A percentile compares a stretch with the other conserved stretches of the same genome.
Evolutionary conservation across 2,113 vertebrate species (phyloP).

Genomic region (Protomyctophum bolini): DNA sequence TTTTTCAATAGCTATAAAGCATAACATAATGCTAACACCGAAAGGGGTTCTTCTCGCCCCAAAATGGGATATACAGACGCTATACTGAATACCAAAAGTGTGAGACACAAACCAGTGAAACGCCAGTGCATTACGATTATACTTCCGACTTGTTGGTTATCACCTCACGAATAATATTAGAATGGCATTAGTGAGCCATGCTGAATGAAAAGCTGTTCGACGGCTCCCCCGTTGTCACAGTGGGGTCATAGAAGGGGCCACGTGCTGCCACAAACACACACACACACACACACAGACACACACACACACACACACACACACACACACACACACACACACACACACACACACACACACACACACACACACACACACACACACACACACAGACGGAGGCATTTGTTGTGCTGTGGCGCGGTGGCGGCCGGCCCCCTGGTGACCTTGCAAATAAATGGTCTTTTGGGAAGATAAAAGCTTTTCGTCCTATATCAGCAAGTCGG

Average conservation of each 20-base stretch:
- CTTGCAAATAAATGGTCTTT: neutral
- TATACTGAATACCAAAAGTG: too few relatives aligned
- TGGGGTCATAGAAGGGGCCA: neutral
- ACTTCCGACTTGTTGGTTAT: neutral
- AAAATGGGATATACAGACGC: constrained; percentile 4
- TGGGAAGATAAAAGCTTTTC: neutral
- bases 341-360: neutral
- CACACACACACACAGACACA: neutral
- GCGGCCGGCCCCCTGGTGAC: constrained; percentile 1
- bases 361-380: neutral
- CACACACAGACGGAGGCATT: neutral
- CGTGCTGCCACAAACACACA: neutral
- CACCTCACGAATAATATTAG: constrained; percentile 8
- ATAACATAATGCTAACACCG: too few relatives aligned
- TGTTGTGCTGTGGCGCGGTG: neutral
- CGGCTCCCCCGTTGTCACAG: neutral
- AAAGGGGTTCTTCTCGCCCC: too few relatives aligned
- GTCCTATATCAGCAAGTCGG: neutral
- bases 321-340: neutral
- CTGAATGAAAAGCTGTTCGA: neutral
- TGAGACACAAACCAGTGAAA: too few relatives aligned
- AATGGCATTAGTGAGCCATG: neutral
- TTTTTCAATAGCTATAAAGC: too few relatives aligned
- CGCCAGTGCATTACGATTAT: neutral
- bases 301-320: neutral